Base-by-base conservation (phyloP, 1,140 invertebrate genomes). In the Zaprionus tsacasi region DNA sequence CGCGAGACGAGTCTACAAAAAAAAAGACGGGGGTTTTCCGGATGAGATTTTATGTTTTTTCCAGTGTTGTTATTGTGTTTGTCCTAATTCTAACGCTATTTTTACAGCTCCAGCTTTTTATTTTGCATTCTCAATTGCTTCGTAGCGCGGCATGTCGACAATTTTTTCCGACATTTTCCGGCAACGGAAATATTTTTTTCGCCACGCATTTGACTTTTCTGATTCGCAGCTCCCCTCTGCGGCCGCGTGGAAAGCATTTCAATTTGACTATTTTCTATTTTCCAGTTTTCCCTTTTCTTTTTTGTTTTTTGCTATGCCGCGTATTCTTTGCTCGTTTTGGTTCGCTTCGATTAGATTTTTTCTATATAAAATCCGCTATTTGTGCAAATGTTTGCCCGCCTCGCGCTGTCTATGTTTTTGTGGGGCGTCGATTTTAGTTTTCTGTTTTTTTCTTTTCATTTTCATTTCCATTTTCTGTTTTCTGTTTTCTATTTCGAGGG, bases 41-140 rank as follows among this genome's bases (percentile, higher is more conserved):
- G 55, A 71, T 60, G 12, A 27, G 54, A 55, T 63, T 38, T 21
- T 43, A 21, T 59, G 64, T 64, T 76, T 59, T 45, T 43, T 55
- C 48, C 69, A 70, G 77, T 77, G 70, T 72, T 67, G 65, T 78
- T 82, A 68, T 81, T 82, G 70, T 68, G 71, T 87, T 88, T 89
- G 78, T 83, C 65, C 85, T 74, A 88, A 89, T 85, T 85, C 81
- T 88, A 81, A 78, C 85, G 75, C 61, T 61, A 76, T 63, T 88
- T 88, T 87, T 82, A 74, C 43, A 55, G 55, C 50, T 6, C 3
- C 50, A 40, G 40, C 61, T 80, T 80, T 79, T 77, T 89, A 83
- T 88, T 87, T 87, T 83, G 77, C 78, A 88, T 88, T 88, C 85
- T 89, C 78, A 85, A 88, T 89, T 83, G 80, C 66, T 70, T 67